Conservation (phyloP, 1,140 invertebrate genomes). For the Aleiodes sp. region DNA sequence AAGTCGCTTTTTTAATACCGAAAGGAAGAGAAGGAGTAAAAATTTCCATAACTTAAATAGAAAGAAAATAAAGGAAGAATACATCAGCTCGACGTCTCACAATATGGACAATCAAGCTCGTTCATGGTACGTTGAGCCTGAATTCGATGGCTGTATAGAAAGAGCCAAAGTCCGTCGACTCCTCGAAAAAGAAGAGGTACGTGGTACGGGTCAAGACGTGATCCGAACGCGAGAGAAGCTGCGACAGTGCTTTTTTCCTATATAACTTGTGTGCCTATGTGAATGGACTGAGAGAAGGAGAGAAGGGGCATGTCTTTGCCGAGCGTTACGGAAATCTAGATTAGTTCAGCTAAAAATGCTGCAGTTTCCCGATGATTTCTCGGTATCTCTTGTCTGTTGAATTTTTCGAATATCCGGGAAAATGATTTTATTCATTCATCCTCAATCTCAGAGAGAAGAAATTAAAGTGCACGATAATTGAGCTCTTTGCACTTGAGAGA, state of each 20-base stretch:
- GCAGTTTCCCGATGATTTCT: neutral
- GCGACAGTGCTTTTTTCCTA: conserved; percentile 52
- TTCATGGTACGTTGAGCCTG: conserved; percentile 55
- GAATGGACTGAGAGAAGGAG: too few relatives aligned
- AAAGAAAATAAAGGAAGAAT: conserved; percentile 2
- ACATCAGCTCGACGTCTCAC: conserved; percentile 41
- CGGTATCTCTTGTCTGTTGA: too few relatives aligned
- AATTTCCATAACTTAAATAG: conserved; percentile 55
- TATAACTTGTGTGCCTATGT: conserved; percentile 3
- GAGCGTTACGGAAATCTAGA: neutral
- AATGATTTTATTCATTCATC: too few relatives aligned
- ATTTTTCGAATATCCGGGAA: too few relatives aligned
- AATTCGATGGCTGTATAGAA: conserved; percentile 28
- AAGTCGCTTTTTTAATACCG: too few relatives aligned
- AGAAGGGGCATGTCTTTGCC: conserved; percentile 17
- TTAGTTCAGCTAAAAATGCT: conserved; percentile 11
- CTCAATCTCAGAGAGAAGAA: too few relatives aligned
- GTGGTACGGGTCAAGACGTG: conserved; percentile 59
- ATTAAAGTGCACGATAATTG: too few relatives aligned
- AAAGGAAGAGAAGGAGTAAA: too few relatives aligned
- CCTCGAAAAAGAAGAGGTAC: conserved; percentile 16
- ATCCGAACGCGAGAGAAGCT: conserved; percentile 57
- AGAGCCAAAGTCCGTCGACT: conserved; percentile 18
- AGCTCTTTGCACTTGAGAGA: neutral
- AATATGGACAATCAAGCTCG: conserved; percentile 63